Evolutionary conservation across 2,888 invertebrate genomes (phyloP).

Genomic region (Proisotoma minuta): DNA sequence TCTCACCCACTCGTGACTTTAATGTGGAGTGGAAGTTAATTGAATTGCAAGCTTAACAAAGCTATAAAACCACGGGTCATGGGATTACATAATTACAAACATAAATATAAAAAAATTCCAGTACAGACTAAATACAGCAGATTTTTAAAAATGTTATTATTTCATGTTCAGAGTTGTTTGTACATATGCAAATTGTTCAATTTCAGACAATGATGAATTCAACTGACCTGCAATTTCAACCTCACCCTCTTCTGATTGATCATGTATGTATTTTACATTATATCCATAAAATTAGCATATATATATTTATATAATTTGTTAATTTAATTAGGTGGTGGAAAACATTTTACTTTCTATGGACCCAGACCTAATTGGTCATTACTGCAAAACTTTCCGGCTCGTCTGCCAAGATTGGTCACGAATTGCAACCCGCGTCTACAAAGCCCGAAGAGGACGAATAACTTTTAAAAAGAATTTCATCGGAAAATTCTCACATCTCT

Average conservation of each 20-base stretch:
- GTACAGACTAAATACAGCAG: too few relatives aligned
- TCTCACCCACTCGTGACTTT: too few relatives aligned
- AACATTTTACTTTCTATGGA: constrained; percentile 19
- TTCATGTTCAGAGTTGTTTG: too few relatives aligned
- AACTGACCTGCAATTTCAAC: background rate
- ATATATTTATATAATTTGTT: background rate
- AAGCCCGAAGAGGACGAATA: constrained; percentile 18
- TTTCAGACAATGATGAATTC: background rate
- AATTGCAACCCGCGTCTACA: constrained; percentile 17
- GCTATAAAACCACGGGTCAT: too few relatives aligned
- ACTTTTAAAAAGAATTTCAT: constrained; percentile 27
- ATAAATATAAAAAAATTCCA: too few relatives aligned
- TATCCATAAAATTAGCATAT: background rate
- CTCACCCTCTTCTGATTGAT: constrained; percentile 24
- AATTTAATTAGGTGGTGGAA: constrained; percentile 17
- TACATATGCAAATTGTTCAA: too few relatives aligned
- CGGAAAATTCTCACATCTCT: constrained; percentile 22
- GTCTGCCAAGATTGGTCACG: constrained; percentile 24
- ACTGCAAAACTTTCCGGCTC: constrained; percentile 24
- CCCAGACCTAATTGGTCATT: constrained; percentile 20
- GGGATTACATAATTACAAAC: too few relatives aligned
- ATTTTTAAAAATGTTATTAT: too few relatives aligned
- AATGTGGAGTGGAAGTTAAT: too few relatives aligned
- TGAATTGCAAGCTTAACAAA: too few relatives aligned
- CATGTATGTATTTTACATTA: constrained; percentile 13